Evolutionary conservation across 2,888 invertebrate genomes (phyloP), one percentile per base, ranked within the genome.

Genomic region (Galerucella nymphaeae): DNA sequence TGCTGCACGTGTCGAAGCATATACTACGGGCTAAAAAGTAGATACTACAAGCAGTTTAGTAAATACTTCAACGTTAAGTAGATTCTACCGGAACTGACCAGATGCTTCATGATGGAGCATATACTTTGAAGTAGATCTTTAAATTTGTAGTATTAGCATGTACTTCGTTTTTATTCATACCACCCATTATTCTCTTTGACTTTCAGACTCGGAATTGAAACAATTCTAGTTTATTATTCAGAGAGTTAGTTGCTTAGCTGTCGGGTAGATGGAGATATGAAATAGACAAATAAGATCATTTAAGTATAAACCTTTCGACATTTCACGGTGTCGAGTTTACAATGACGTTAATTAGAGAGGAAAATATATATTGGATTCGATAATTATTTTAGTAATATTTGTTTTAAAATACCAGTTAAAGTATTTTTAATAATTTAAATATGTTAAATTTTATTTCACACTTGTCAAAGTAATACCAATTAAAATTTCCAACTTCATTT

Each of bases 401-500:
- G 3, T 23, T 23, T 23, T 23, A 23, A 1, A 23, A 23, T 23
- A 23, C 3, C 23, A 23, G 23, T n/a, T 23, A 23, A 23, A 23
- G 23, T 23, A 23, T 23, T 23, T 23, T 23, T 23, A 23, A n/a
- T n/a, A n/a, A n/a, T n/a, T n/a, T n/a, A n/a, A n/a, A n/a, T n/a
- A n/a, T n/a, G n/a, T n/a, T n/a, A n/a, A n/a, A n/a, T n/a, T 30
- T 58, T 58, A 13, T 14, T 41, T 30, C 30, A 61, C 61, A 16
- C 61, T 61, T 61, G 16, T 61, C 14, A 41, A 61, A 41, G 38
- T 38, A 61, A 38, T 55, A 30, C 62, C 55, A 71, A 67, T 71
- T 71, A 71, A 71, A 71, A 71, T 71, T 71, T 67, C 71, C 55
- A 23, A 63, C 18, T 71, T 61, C 45, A 57, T 61, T 62, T 50